Conservation (phyloP, 2,888 invertebrate genomes). For the Orchesellides sinensis region DNA sequence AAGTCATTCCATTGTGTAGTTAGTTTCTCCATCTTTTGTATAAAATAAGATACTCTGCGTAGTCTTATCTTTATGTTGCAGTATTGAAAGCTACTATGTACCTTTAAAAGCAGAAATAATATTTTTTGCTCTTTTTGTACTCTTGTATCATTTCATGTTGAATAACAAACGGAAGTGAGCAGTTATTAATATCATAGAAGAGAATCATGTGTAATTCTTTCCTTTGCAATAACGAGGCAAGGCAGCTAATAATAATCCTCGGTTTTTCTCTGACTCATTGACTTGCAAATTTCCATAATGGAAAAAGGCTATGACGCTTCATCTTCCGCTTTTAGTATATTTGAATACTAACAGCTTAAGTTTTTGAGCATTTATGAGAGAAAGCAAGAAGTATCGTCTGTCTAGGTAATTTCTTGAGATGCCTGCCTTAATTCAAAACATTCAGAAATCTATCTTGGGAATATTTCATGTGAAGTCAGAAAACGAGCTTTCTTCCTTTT, state of each 20-base stretch:
- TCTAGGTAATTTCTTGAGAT: constrained; percentile 51
- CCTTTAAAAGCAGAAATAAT: neutral
- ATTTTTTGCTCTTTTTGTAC: neutral
- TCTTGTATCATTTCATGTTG: constrained; percentile 1
- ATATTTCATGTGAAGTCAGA: constrained; percentile 64
- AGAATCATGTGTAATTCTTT: constrained; percentile 58
- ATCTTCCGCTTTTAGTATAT: constrained; percentile 42
- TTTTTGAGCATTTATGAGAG: constrained; percentile 53
- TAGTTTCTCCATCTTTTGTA: too few species aligned
- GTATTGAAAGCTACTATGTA: too few species aligned
- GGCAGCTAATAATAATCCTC: constrained; percentile 71
- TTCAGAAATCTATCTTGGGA: constrained; percentile 65
- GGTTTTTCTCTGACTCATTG: constrained; percentile 70
- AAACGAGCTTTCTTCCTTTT: constrained; percentile 52
- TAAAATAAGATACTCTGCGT: neutral
- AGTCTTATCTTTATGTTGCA: neutral
- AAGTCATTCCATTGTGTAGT: too few species aligned
- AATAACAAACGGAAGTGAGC: constrained; percentile 54
- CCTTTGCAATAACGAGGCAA: constrained; percentile 65
- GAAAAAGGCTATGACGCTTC: constrained; percentile 63
- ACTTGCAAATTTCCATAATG: constrained; percentile 73
- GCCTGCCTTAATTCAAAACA: constrained; percentile 62
- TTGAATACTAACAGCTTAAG: constrained; percentile 29
- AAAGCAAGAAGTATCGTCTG: constrained; percentile 49
- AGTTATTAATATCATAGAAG: constrained; percentile 62